Percentiles rank a stretch among this genome's conserved stretches.
Evolutionary conservation across 1,140 invertebrate species (phyloP).

Genomic region (Monomorium pharaonis): DNA sequence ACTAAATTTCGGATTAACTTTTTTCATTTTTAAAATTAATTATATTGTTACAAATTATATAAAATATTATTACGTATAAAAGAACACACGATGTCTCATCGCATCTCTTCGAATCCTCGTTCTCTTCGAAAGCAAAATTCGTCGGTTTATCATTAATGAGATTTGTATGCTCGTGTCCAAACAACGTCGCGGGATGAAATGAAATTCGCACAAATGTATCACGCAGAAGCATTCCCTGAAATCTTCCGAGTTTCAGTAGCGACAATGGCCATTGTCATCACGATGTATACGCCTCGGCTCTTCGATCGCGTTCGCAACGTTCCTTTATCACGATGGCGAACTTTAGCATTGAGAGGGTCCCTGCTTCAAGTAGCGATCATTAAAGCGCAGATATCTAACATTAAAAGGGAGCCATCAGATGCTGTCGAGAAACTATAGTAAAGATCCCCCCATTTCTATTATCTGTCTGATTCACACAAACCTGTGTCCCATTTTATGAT

Average conservation of each 20-base stretch:
- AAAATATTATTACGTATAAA: background rate
- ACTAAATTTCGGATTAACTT: background rate
- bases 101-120: background rate
- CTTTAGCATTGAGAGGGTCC: constrained; percentile 28
- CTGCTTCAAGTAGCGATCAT: constrained; percentile 47
- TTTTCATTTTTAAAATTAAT: background rate
- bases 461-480: background rate
- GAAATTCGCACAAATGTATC: constrained; percentile 66
- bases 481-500: background rate
- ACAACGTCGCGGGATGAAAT: constrained; percentile 43
- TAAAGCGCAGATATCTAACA: constrained; percentile 15
- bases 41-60: background rate
- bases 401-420: constrained; percentile 41
- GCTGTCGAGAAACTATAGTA: constrained; percentile 22
- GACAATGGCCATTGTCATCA: constrained; percentile 63
- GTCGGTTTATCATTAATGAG: constrained; percentile 14
- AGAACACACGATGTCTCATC: background rate
- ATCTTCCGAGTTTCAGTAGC: constrained; percentile 50
- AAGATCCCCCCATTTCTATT: constrained; percentile 3
- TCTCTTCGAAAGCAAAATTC: constrained; percentile 26
- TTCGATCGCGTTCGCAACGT: constrained; percentile 52
- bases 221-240: constrained; percentile 45
- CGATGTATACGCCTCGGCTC: constrained; percentile 49
- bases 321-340: constrained; percentile 61
- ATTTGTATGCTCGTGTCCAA: constrained; percentile 12